These are phyloP conservation scores for Zoanthus gigantus DNA, from an alignment of 92 coral and sea anemone genomes.

Conservation along the genomic window DNA sequence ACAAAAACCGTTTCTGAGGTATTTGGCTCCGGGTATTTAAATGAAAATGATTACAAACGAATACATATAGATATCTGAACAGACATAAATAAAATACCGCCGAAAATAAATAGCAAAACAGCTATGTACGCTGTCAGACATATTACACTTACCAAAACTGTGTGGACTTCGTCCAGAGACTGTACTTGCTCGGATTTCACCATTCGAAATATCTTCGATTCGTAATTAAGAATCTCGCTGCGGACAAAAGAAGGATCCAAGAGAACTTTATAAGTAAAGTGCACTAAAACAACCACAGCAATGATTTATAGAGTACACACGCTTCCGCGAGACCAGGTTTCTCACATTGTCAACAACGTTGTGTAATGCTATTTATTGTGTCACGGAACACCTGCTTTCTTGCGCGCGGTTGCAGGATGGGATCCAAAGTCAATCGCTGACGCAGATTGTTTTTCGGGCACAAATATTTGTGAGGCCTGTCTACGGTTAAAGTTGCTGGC, in stretches of 20 bases:
- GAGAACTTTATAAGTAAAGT: background rate
- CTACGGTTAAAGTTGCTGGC: no score
- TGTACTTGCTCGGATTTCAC: slow-evolving; percentile 34
- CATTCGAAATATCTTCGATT: slow-evolving; percentile 32
- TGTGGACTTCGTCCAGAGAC: slow-evolving; percentile 38
- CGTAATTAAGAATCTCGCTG: background rate
- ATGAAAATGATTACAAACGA: background rate
- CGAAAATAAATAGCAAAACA: no score
- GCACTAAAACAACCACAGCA: background rate
- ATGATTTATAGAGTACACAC: background rate
- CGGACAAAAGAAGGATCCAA: background rate
- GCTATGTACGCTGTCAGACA: no score
- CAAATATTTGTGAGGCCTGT: no score
- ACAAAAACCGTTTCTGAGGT: background rate
- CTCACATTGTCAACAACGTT: background rate
- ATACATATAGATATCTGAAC: background rate
- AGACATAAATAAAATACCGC: no score
- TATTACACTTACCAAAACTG: slow-evolving; percentile 24
- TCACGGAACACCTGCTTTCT: background rate
- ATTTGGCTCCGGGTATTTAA: background rate
- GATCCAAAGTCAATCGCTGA: no score
- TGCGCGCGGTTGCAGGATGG: no score
- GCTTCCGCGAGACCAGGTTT: background rate
- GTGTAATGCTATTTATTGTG: slow-evolving; percentile 2
- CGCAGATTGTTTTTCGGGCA: no score